Base-by-base conservation (phyloP, 2,797 vertebrate genomes). In the Takifugu ocellatus region DNA sequence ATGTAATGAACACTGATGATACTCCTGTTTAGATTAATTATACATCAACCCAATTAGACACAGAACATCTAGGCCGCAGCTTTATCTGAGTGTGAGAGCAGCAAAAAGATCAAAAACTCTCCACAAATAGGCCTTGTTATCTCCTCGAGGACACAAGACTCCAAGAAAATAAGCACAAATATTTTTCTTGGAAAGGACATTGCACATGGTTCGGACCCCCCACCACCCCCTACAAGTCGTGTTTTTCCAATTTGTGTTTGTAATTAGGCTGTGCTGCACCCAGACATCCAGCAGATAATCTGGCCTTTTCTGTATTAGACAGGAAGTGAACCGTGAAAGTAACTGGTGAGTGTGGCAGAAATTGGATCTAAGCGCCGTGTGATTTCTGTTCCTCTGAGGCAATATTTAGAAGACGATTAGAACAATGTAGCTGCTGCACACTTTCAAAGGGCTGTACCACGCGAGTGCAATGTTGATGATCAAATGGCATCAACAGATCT, bases 281-380 rank as follows among this genome's bases (percentile, higher is more conserved):
- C 82, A 87, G 87, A 88, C 79, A 81, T 86, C 74, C 79, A 85
- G 72, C 60, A 56, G 85, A 89, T 91, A 88, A 90, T 91, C 91
- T 90, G 86, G 82, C 86, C 85, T 88, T 84, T 39, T 90, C 84
- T 83, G 85, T 86, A 87, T 87, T 84, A 89, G 87, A 82, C 45
- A 56, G 77, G 85, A 88, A 88, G 87, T 82, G 74, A 83, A 90
- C 88, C 91, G 74, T 92, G 90, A 90, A 90, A 91, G 91, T 90
- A 91, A 90, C 89, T 87, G 89, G 85, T 74, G 83, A 89, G 78
- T 81, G 85, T 72, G 86, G 84, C 88, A 87, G 87, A 91, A 92
- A 92, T 92, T 91, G 90, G 90, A 90, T 91, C 82, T 79, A 85
- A 88, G 85, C 74, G 63, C 85, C 84, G 89, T 89, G 85, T 59